Conservation (phyloP, 2,113 vertebrate genomes). For the Ammodytes dubius region DNA sequence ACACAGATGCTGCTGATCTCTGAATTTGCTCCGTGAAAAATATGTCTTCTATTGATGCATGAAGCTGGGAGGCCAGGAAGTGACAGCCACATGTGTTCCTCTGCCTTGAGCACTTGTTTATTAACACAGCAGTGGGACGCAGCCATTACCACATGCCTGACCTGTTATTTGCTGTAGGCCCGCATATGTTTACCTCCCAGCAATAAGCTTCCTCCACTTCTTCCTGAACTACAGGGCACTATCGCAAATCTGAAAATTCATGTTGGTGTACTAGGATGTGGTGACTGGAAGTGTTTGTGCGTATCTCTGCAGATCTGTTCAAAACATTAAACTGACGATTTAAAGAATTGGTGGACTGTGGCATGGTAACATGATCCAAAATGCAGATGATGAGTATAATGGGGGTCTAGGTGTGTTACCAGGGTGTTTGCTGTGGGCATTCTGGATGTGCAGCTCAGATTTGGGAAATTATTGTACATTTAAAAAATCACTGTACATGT, state of each 20-base stretch:
- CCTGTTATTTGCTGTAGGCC: conserved; percentile 32
- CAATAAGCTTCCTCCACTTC: conserved; percentile 1
- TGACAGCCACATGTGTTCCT: conserved; percentile 17
- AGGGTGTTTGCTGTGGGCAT: neutral
- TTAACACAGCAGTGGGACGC: conserved; percentile 22
- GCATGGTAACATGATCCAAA: conserved; percentile 6
- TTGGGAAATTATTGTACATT: neutral
- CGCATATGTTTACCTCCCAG: conserved; percentile 38
- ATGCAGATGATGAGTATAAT: neutral
- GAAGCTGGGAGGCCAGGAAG: conserved; percentile 9
- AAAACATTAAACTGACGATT: neutral
- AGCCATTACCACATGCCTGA: conserved; percentile 53
- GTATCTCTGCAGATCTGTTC: neutral
- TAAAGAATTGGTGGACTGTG: neutral
- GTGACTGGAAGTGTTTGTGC: neutral
- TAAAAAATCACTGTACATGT: neutral
- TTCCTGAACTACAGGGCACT: neutral
- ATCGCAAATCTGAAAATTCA: neutral
- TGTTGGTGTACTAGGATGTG: neutral
- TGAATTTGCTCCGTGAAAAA: neutral
- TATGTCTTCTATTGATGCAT: conserved; percentile 12
- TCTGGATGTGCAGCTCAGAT: neutral
- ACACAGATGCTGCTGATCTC: neutral
- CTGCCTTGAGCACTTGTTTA: conserved; percentile 29
- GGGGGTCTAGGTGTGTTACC: neutral